Conservation (phyloP, 2,888 invertebrate genomes). For the Scelioninae gen. 1 region DNA sequence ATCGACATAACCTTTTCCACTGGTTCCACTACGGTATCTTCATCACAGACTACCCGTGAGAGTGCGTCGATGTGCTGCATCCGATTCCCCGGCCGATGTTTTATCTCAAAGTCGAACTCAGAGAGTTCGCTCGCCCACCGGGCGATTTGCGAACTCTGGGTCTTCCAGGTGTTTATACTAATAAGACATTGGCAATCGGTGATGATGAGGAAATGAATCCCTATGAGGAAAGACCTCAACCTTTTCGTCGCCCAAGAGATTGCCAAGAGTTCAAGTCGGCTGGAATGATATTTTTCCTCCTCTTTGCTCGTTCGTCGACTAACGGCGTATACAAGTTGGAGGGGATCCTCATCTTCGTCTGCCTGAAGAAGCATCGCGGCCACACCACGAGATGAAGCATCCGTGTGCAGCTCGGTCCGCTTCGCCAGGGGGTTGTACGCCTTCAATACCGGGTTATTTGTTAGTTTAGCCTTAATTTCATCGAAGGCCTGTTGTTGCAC, state of each 20-base stretch:
- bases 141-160: no score
- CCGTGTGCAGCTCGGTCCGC: not conserved
- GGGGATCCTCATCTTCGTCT: not conserved
- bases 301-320: not conserved
- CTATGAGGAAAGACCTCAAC: no score
- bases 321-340: constrained; percentile 10
- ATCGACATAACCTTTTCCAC: not conserved
- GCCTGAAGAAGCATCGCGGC: constrained; percentile 1
- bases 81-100: constrained; percentile 31
- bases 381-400: not conserved
- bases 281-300: constrained; percentile 4
- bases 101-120: constrained; percentile 75
- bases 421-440: not conserved
- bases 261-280: constrained; percentile 7
- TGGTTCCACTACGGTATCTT: not conserved
- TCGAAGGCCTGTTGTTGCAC: not conserved
- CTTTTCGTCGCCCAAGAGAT: not conserved
- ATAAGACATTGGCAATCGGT: no score
- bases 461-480: not conserved
- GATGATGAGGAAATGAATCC: no score
- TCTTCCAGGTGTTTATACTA: no score
- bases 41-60: not conserved
- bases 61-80: constrained; percentile 19
- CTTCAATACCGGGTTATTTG: not conserved
- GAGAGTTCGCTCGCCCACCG: no score